Evolutionary conservation across 2,113 vertebrate genomes (phyloP), one percentile per base, ranked within the genome.

Genomic region (Carassius auratus): DNA sequence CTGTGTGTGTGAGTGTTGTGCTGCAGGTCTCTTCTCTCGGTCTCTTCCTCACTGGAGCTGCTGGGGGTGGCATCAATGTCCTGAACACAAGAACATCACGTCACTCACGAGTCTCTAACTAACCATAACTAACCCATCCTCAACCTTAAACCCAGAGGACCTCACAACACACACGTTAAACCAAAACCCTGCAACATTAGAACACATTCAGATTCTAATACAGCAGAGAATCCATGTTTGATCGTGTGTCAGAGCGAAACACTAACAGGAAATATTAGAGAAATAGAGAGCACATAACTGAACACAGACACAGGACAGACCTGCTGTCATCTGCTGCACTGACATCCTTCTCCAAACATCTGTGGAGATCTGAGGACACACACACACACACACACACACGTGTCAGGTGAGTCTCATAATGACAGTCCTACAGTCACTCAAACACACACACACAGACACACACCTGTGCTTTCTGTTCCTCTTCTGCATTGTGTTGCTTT

Each of bases 31-130:
- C 38, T 21, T 93, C 91, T 84, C 90, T 90, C 0, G 14, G 90
- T 86, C 94, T 92, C 90, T 95, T 95, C 17, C 91, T 38, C 88
- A 89, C 86, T 33, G 86, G 86, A 17, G 12, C 5, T 10, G 91
- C 88, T 0, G 94, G 95, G 0, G 95, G 95, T 3, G 95, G 95
- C 95, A 95, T 95, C 86, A 95, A 85, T 26, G 91, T 59, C 86
- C 95, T 95, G 83, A 36, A 36, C 14, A 64, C 15, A 66, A 17
- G 10, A 73, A 42, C 36, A 73, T 42, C 2, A 33, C 1, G 64
- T 68, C 30, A 64, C 62, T 64, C 4, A 0, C 1, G 1, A 6
- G 23, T 64, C 23, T 64, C 52, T 50, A 50, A 50, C 45, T n/a
- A 61, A 61, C 57, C 57, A 30, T 1, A 30, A 30, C 30, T 30